Evolutionary conservation across 2,888 invertebrate genomes (phyloP).

Genomic region (Helleia helle): DNA sequence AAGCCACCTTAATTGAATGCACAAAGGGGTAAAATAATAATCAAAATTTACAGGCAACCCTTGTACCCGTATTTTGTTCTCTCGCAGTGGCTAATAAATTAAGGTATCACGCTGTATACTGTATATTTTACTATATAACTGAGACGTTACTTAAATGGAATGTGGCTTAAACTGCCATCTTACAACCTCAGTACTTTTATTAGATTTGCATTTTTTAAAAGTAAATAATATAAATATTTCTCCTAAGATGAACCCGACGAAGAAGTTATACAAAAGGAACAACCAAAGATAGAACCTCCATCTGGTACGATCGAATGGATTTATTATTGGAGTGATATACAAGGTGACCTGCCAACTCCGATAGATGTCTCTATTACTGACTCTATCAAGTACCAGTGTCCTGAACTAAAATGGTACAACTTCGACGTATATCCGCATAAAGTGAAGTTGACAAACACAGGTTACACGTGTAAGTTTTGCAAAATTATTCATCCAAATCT

Average conservation of each 20-base stretch:
- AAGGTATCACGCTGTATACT: no score
- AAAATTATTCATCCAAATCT: no score
- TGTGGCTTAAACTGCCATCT: no score
- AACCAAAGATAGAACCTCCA: conserved; percentile 22
- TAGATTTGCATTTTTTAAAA: no score
- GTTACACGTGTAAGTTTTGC: conserved; percentile 73
- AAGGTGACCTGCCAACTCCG: conserved; percentile 49
- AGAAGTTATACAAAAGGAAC: conserved; percentile 24
- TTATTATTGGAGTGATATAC: conserved; percentile 39
- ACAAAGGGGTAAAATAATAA: no score
- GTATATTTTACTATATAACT: no score
- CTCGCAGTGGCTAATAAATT: no score
- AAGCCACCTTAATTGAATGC: no score
- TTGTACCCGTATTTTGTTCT: no score
- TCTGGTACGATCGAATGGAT: conserved; percentile 49
- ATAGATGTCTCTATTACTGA: conserved; percentile 56
- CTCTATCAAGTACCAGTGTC: conserved; percentile 45
- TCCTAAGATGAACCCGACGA: conserved; percentile 30
- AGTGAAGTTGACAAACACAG: conserved; percentile 79
- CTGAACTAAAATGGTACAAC: conserved; percentile 72
- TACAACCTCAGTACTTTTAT: no score
- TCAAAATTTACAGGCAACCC: no score
- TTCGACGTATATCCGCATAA: conserved; percentile 75
- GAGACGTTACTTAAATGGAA: no score
- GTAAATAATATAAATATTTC: not conserved